A percentile compares a stretch with the other conserved stretches of the same genome.
phyloP scores from a whole-genome alignment of 2,888 invertebrate genomes.

The Scaptomyza tumidula region DNA sequence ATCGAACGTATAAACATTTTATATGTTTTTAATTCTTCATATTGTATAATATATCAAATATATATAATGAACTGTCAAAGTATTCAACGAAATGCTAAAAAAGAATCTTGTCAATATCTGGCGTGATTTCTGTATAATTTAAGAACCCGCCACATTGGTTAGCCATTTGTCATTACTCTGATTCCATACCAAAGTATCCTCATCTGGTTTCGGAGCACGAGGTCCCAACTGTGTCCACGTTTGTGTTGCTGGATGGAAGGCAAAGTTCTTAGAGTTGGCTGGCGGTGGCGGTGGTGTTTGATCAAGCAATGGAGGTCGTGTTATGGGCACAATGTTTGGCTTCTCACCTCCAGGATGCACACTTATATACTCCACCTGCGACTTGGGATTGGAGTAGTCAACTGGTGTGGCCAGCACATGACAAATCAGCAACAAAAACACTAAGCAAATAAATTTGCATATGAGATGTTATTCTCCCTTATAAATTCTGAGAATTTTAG shows the following conservation, averaged over 20 bases:
- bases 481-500: slow-evolving; percentile 7
- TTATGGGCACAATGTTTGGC: slow-evolving; percentile 65
- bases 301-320: slow-evolving; percentile 59
- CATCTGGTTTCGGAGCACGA: slow-evolving; percentile 70
- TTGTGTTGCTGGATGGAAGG: slow-evolving; percentile 68
- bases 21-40: not conserved
- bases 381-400: slow-evolving; percentile 74
- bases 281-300: slow-evolving; percentile 71
- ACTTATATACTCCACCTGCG: slow-evolving; percentile 81
- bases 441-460: slow-evolving; percentile 24
- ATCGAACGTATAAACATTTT: not conserved
- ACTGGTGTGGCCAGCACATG: slow-evolving; percentile 21
- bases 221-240: slow-evolving; percentile 74
- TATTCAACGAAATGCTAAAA: not conserved
- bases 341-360: slow-evolving; percentile 26
- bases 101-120: not conserved
- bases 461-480: not conserved
- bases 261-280: slow-evolving; percentile 75
- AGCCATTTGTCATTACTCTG: slow-evolving; percentile 83
- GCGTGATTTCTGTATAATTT: not conserved
- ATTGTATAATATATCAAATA: not conserved
- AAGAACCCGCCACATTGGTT: slow-evolving; percentile 57
- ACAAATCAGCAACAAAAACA: slow-evolving; percentile 28
- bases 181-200: slow-evolving; percentile 80
- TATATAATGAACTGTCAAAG: not conserved